These are phyloP conservation scores for Odontesthes bonariensis DNA, from an alignment of 2,113 vertebrate species.

Conservation along the genomic window DNA sequence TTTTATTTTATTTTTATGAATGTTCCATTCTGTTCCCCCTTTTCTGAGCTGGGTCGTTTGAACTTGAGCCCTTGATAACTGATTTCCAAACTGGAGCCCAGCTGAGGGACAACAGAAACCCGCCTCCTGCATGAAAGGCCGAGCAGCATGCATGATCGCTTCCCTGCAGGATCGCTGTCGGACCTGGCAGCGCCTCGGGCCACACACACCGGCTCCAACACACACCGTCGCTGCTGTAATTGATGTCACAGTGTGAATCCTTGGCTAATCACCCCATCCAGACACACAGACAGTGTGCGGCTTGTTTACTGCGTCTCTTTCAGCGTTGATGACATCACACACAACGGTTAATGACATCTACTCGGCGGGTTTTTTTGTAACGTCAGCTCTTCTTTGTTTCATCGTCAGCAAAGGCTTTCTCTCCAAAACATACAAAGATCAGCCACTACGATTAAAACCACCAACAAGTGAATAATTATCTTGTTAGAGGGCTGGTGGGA, in stretches of 20 bases:
- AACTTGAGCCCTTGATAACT: background rate
- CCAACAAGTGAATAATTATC: no score
- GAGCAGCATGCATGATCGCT: background rate
- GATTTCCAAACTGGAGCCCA: background rate
- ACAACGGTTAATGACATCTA: background rate
- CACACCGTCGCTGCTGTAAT: slow-evolving; percentile 1
- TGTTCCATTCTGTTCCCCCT: no score
- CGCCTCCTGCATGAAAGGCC: slow-evolving; percentile 8
- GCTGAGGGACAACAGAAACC: background rate
- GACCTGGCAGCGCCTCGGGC: slow-evolving; percentile 33
- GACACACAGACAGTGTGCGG: slow-evolving; percentile 21
- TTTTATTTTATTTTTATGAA: no score
- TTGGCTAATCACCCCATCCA: slow-evolving; percentile 19
- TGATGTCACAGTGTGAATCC: slow-evolving; percentile 45
- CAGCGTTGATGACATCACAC: slow-evolving; percentile 20
- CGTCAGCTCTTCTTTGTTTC: background rate
- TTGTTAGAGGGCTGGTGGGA: no score
- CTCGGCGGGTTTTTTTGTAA: background rate
- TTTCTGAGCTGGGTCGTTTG: no score
- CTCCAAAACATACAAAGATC: no score
- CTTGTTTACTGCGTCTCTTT: slow-evolving; percentile 17
- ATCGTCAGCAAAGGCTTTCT: background rate
- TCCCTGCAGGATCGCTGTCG: slow-evolving; percentile 15
- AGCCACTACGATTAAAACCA: no score
- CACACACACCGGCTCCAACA: slow-evolving; percentile 10